Conservation (phyloP, 2,888 invertebrate species). For the Drosophila gaucha region DNA sequence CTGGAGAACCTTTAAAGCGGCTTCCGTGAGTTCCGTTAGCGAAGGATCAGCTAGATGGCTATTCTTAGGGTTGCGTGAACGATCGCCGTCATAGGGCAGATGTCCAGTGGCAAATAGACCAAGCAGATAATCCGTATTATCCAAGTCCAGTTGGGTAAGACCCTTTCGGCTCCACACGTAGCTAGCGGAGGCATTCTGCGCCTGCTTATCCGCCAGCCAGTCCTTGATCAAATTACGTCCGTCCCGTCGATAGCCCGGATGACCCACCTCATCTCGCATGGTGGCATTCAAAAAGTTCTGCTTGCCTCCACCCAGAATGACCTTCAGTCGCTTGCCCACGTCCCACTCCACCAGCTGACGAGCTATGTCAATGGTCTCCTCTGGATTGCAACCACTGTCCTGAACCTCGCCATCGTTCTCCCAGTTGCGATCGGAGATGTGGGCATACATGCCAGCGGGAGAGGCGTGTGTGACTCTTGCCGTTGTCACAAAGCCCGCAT, state of each 20-base stretch:
- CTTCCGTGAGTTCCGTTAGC: constrained; percentile 89
- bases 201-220: constrained; percentile 86
- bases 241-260: constrained; percentile 86
- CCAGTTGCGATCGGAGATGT: constrained; percentile 89
- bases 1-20: constrained; percentile 88
- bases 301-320: constrained; percentile 85
- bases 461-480: constrained; percentile 92
- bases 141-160: constrained; percentile 83
- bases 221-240: constrained; percentile 88
- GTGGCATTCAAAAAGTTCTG: constrained; percentile 77
- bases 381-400: constrained; percentile 83
- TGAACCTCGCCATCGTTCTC: constrained; percentile 88
- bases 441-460: constrained; percentile 90
- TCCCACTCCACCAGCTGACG: constrained; percentile 88
- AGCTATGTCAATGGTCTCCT: constrained; percentile 89
- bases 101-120: constrained; percentile 87
- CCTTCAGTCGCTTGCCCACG: constrained; percentile 90
- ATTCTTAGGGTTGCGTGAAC: constrained; percentile 82
- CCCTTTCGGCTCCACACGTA: constrained; percentile 82
- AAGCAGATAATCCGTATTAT: constrained; percentile 86
- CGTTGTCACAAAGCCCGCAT: constrained; percentile 90
- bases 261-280: constrained; percentile 86
- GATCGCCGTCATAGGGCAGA: constrained; percentile 87
- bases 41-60: constrained; percentile 86
- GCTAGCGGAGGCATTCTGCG: constrained; percentile 79